Base-by-base conservation (phyloP, 2,797 vertebrate genomes). In the Coluber constrictor region DNA sequence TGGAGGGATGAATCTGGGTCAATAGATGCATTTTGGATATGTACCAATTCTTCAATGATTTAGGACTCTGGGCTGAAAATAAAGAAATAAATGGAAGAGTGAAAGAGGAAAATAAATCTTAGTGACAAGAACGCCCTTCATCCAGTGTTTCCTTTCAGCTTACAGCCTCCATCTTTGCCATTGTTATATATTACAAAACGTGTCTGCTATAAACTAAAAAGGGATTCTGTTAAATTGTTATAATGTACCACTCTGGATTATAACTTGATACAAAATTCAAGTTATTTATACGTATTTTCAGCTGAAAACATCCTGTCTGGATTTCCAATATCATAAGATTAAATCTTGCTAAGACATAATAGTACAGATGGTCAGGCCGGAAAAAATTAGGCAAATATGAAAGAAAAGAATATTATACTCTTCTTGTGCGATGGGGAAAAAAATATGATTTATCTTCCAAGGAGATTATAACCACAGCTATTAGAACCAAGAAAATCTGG, bases 311-410 rank as follows among this genome's bases (percentile, higher is more conserved):
- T 98, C 98, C 87, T 98, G 97, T 98, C 98, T 98, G 98, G 97
- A 97, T 98, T 98, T 97, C 97, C 98, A 98, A 98, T 97, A 98
- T 98, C 98, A 98, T 96, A 97, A 97, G 98, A 99, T 99, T 99
- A 98, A 83, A 99, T 98, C 98, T 98, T 98, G 98, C 98, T 98
- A 98, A 98, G 98, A 97, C 96, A 98, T 98, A 98, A 98, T 98
- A 97, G 97, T 98, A 98, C 98, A 98, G 98, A 98, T 99, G 98
- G 98, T 98, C 98, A 97, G 98, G 98, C 98, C 98, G 98, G 97
- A 98, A 98, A 29, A 98, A 98, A 98, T 98, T 98, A 98, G 98
- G 98, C 98, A 98, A 98, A 98, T 98, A 98, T 98, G 98, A 98
- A 98, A 98, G 98, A 98, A 98, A 86, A 60, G 98, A 98, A 99